These are phyloP conservation scores for Barypeithes pellucidus DNA, from an alignment of 2,888 invertebrate species.

Conservation along the genomic window DNA sequence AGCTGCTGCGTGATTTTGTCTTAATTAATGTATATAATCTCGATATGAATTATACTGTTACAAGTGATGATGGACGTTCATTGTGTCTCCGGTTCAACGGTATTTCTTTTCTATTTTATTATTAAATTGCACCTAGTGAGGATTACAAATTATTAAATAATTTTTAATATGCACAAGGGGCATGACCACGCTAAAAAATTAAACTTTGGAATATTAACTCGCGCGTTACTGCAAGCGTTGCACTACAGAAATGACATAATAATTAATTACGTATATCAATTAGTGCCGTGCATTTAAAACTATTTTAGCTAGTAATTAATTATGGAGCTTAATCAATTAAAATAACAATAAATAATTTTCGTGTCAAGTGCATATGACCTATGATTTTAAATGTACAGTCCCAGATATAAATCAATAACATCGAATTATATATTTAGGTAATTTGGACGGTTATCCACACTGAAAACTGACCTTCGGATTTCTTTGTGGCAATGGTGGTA, in stretches of 20 bases:
- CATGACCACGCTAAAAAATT: background rate
- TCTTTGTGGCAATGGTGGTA: too few relatives aligned
- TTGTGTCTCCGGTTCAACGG: too few relatives aligned
- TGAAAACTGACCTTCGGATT: too few relatives aligned
- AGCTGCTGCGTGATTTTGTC: too few relatives aligned
- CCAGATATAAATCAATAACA: background rate
- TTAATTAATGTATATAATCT: too few relatives aligned
- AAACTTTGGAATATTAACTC: background rate
- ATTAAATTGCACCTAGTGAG: background rate
- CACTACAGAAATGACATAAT: slow-evolving; percentile 9
- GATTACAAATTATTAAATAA: background rate
- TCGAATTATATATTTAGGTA: too few relatives aligned
- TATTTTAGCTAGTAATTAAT: slow-evolving; percentile 62
- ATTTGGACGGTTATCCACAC: too few relatives aligned
- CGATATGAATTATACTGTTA: too few relatives aligned
- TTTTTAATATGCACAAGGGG: background rate
- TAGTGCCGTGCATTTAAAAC: slow-evolving; percentile 11
- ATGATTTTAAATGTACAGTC: background rate
- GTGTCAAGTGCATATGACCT: slow-evolving; percentile 61
- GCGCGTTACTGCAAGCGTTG: background rate
- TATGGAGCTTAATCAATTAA: slow-evolving; percentile 67
- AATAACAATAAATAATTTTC: slow-evolving; percentile 65
- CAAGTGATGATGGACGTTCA: too few relatives aligned
- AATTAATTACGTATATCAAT: slow-evolving; percentile 17
- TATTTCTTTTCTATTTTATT: too few relatives aligned